Evolutionary conservation across 2,888 invertebrate species (phyloP).

Genomic region (Coecobrya sp.): DNA sequence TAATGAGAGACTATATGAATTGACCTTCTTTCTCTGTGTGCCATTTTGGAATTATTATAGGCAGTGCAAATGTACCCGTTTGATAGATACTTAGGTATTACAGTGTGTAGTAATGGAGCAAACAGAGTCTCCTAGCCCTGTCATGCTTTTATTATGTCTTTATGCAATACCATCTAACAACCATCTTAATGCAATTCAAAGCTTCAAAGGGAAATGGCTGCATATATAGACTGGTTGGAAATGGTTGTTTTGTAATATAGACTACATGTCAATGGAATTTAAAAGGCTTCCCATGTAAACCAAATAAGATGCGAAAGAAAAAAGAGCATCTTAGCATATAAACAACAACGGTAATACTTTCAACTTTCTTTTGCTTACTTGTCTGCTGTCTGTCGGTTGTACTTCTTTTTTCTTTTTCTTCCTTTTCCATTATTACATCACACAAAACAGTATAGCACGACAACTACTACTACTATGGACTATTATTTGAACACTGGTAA

Average conservation of each 20-base stretch:
- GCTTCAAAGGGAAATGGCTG: conserved; percentile 47
- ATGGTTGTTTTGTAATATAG: conserved; percentile 3
- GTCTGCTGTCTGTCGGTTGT: conserved; percentile 28
- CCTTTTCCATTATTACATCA: conserved; percentile 56
- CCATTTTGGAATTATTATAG: conserved; percentile 53
- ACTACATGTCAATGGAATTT: conserved; percentile 74
- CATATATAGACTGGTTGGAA: neutral
- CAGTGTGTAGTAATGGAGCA: neutral
- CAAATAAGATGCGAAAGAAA: conserved; percentile 70
- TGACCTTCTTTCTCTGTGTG: conserved; percentile 56
- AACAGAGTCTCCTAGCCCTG: neutral
- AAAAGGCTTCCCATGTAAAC: conserved; percentile 79
- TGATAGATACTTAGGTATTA: neutral
- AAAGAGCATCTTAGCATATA: conserved; percentile 59
- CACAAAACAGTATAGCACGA: conserved; percentile 47
- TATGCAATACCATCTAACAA: conserved; percentile 52
- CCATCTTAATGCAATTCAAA: conserved; percentile 67
- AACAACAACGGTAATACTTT: conserved; percentile 61
- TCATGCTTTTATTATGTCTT: conserved; percentile 36
- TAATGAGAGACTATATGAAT: conserved; percentile 33
- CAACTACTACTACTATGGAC: neutral
- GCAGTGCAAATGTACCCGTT: neutral
- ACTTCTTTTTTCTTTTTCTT: conserved; percentile 20
- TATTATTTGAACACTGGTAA: conserved; percentile 13
- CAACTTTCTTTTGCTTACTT: conserved; percentile 57